These are phyloP conservation scores for Centruroides sculpturatus DNA, from an alignment of 1,140 invertebrate genomes.

Conservation along the genomic window DNA sequence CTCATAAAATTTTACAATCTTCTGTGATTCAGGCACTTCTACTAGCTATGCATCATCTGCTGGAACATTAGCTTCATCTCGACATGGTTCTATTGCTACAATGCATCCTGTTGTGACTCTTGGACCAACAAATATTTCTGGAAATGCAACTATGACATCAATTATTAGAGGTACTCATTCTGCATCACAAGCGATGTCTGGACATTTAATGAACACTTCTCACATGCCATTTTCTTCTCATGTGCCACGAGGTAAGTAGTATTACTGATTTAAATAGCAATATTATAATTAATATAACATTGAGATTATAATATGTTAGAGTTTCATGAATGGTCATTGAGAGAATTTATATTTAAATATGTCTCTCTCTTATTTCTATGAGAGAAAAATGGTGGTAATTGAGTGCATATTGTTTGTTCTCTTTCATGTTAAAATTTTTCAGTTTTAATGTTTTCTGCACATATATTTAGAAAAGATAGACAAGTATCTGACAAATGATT, in stretches of 20 bases:
- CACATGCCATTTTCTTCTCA: slow-evolving; percentile 10
- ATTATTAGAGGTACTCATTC: slow-evolving; percentile 15
- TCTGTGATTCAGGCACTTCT: not conserved
- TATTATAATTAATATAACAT: not conserved
- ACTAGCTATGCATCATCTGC: not conserved
- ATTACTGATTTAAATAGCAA: no score
- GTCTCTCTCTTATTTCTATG: no score
- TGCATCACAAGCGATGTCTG: not conserved
- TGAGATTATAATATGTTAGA: not conserved
- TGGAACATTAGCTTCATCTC: slow-evolving; percentile 6
- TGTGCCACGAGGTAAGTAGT: slow-evolving; percentile 14
- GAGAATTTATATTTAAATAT: not conserved
- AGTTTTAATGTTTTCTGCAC: not conserved
- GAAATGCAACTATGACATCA: slow-evolving; percentile 9
- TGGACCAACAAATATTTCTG: not conserved
- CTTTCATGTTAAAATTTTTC: not conserved
- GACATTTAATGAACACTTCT: slow-evolving; percentile 10
- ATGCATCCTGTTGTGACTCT: slow-evolving; percentile 11
- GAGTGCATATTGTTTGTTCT: not conserved
- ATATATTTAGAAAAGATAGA: no score
- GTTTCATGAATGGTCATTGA: not conserved
- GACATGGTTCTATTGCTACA: slow-evolving; percentile 7
- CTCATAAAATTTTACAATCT: slow-evolving; percentile 2
- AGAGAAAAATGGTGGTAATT: no score
- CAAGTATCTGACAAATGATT: no score